These are phyloP conservation scores for Penelope pileata DNA, from an alignment of 2,113 vertebrate genomes.

Conservation along the genomic window DNA sequence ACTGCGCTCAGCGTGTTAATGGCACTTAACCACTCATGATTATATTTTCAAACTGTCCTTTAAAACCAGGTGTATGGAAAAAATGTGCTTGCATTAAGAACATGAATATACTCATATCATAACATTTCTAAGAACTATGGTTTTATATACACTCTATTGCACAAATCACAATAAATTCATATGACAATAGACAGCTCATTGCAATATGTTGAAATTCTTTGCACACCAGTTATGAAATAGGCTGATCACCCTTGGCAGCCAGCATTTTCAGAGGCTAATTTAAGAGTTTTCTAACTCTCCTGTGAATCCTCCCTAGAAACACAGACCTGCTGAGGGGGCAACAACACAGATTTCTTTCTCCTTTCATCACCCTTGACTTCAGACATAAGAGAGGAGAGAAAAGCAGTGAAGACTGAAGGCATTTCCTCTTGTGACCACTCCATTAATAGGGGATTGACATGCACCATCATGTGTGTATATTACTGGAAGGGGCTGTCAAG, in stretches of 20 bases:
- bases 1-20: not conserved
- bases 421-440: not conserved
- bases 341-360: not conserved
- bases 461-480: not conserved
- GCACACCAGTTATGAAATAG: not conserved
- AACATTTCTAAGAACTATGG: not conserved
- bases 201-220: not conserved
- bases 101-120: not conserved
- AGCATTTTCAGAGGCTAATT: not conserved
- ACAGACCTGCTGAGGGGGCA: not conserved
- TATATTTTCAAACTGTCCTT: not conserved
- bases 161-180: not conserved
- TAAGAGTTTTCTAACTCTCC: not conserved
- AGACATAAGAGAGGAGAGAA: not conserved
- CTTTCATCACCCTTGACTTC: not conserved
- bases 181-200: not conserved
- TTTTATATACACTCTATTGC: not conserved
- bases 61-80: not conserved
- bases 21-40: not conserved
- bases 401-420: not conserved
- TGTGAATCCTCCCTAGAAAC: not conserved
- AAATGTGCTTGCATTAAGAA: not conserved
- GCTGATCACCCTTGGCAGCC: not conserved
- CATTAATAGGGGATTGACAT: fast-evolving
- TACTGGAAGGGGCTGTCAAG: not conserved